These are phyloP conservation scores for Meloidogyne chitwoodi DNA, from an alignment of 1,140 invertebrate species.

Conservation along the genomic window DNA sequence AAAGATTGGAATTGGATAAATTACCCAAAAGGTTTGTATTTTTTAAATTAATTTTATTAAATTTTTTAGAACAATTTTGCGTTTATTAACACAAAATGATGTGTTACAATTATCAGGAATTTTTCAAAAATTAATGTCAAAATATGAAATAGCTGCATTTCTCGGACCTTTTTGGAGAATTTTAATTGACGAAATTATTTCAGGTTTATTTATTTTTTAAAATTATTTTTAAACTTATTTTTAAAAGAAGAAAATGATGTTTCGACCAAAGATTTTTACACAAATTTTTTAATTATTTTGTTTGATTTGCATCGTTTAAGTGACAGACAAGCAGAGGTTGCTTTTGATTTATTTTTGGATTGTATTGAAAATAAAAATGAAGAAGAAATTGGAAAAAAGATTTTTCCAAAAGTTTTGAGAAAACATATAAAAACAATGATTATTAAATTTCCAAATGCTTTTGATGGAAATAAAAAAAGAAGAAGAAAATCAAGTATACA, in stretches of 20 bases:
- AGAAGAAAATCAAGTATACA: not conserved
- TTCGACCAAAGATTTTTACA: not conserved
- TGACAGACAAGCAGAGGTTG: not conserved
- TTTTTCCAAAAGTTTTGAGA: not conserved
- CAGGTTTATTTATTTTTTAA: not conserved
- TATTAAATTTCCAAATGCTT: not conserved
- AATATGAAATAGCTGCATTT: not conserved
- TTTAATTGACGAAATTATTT: conserved; percentile 1
- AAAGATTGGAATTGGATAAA: conserved; percentile 1
- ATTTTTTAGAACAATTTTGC: not conserved
- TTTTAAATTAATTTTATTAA: not conserved
- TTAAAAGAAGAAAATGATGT: not conserved
- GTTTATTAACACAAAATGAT: not conserved
- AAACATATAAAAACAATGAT: not conserved
- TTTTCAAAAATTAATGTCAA: conserved; percentile 8
- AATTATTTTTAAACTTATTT: not conserved
- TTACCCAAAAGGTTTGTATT: conserved; percentile 8
- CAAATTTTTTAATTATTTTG: not conserved
- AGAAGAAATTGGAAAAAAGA: not conserved
- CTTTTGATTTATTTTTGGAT: conserved; percentile 1
- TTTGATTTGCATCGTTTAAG: not conserved
- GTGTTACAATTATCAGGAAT: not conserved
- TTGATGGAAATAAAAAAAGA: not conserved
- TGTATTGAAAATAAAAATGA: not conserved
- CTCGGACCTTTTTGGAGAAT: conserved; percentile 9